A percentile compares a stretch with the other conserved stretches of the same genome.
phyloP scores from a whole-genome alignment of 2,888 invertebrate species.

The Watsonalla binaria region DNA sequence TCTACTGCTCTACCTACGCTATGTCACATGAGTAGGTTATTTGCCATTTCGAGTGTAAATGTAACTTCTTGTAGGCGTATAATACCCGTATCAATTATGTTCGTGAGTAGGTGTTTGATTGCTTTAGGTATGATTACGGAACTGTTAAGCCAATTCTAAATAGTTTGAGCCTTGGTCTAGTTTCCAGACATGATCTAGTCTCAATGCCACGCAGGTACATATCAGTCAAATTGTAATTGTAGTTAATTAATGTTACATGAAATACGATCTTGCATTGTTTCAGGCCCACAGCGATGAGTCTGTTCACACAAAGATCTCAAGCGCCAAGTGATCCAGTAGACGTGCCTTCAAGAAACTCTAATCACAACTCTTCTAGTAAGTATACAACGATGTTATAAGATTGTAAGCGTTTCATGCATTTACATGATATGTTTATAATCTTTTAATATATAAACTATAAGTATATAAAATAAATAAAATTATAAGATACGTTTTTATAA shows the following conservation, averaged over 20 bases:
- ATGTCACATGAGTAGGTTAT: too few relatives aligned
- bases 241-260: neutral
- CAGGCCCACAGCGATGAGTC: constrained; percentile 81
- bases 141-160: neutral
- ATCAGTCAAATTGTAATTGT: neutral
- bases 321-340: constrained; percentile 81
- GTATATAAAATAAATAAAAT: too few relatives aligned
- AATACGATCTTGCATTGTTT: constrained; percentile 14
- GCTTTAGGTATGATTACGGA: neutral
- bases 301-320: constrained; percentile 80
- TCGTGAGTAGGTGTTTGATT: neutral
- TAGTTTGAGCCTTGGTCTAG: constrained; percentile 1
- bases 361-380: constrained; percentile 49
- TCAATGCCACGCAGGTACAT: neutral
- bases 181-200: constrained; percentile 1
- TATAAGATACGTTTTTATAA: too few relatives aligned
- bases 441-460: too few relatives aligned
- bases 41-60: neutral
- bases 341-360: constrained; percentile 70
- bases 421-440: too few relatives aligned
- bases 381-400: constrained; percentile 6
- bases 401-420: too few relatives aligned
- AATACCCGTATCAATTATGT: neutral
- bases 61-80: neutral
- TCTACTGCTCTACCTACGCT: too few relatives aligned